These are phyloP conservation scores for Rhyzopertha dominica DNA, from an alignment of 1,140 invertebrate genomes.

Conservation along the genomic window DNA sequence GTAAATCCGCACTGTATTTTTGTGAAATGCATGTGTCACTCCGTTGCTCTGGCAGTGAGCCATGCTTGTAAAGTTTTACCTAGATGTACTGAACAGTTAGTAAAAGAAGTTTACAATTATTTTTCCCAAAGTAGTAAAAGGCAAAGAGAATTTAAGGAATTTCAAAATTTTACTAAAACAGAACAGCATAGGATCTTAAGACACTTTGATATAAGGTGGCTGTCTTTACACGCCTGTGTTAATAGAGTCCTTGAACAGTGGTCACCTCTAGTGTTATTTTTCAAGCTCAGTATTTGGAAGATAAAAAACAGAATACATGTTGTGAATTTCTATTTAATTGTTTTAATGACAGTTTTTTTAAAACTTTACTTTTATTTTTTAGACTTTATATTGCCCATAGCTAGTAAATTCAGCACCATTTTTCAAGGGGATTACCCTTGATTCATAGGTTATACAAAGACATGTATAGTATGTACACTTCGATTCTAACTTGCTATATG, in stretches of 20 bases:
- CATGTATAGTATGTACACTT: too few relatives aligned
- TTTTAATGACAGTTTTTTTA: too few relatives aligned
- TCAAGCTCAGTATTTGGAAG: not conserved
- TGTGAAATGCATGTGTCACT: constrained; percentile 21
- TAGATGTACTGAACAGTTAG: not conserved
- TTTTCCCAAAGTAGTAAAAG: constrained; percentile 17
- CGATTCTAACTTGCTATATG: too few relatives aligned
- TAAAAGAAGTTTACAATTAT: constrained; percentile 2
- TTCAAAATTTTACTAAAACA: constrained; percentile 12
- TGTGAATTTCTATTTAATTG: too few relatives aligned
- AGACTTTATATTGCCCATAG: too few relatives aligned
- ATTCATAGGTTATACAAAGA: too few relatives aligned
- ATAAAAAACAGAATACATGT: too few relatives aligned
- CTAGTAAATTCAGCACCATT: too few relatives aligned
- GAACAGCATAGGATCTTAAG: constrained; percentile 17
- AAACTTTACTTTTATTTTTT: too few relatives aligned
- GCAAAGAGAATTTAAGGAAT: constrained; percentile 17
- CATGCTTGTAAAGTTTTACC: constrained; percentile 19
- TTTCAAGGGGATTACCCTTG: too few relatives aligned
- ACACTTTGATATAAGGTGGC: constrained; percentile 21
- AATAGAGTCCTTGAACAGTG: constrained; percentile 18
- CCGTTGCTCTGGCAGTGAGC: constrained; percentile 13
- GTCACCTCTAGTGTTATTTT: constrained; percentile 14
- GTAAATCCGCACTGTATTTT: constrained; percentile 23
- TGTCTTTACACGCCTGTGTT: constrained; percentile 7